Conservation (phyloP, 2,797 vertebrate genomes). For the Hafferia zeledoni region DNA sequence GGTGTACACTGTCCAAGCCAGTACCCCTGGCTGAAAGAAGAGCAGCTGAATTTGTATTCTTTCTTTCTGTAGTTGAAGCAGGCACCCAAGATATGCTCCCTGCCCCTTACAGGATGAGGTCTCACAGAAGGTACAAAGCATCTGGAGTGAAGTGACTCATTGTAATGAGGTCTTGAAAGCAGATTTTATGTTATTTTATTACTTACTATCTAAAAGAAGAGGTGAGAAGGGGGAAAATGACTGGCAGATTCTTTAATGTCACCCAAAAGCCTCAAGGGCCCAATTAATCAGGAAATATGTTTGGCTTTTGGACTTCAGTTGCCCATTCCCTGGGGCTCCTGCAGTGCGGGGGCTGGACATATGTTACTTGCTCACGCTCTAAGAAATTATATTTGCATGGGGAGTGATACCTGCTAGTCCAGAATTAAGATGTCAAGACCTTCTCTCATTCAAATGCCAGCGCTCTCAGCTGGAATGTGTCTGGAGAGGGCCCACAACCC, state of each 20-base stretch:
- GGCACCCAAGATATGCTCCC: not conserved
- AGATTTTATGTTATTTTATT: slow-evolving; percentile 27
- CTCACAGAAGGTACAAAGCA: slow-evolving; percentile 14
- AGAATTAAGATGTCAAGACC: slow-evolving; percentile 66
- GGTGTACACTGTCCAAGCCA: not conserved
- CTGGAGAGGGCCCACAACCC: slow-evolving; percentile 45
- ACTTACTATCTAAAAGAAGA: slow-evolving; percentile 26
- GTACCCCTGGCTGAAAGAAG: not conserved
- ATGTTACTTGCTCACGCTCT: slow-evolving; percentile 43
- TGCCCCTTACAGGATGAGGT: not conserved
- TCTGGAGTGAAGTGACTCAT: not conserved
- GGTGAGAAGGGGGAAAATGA: not conserved
- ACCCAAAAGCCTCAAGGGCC: slow-evolving; percentile 67
- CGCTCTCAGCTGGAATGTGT: not conserved
- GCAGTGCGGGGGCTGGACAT: slow-evolving; percentile 42
- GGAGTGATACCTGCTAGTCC: slow-evolving; percentile 59
- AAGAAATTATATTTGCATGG: slow-evolving; percentile 56
- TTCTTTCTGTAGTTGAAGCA: not conserved
- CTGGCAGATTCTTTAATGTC: slow-evolving; percentile 71
- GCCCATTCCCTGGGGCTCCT: slow-evolving; percentile 53
- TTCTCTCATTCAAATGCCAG: slow-evolving; percentile 67
- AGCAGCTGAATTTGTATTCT: not conserved
- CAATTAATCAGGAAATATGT: slow-evolving; percentile 69
- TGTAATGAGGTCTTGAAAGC: slow-evolving; percentile 1
- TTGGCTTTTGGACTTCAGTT: slow-evolving; percentile 64